Base-by-base conservation (phyloP, 2,888 invertebrate species). In the Lacanobia oleracea region DNA sequence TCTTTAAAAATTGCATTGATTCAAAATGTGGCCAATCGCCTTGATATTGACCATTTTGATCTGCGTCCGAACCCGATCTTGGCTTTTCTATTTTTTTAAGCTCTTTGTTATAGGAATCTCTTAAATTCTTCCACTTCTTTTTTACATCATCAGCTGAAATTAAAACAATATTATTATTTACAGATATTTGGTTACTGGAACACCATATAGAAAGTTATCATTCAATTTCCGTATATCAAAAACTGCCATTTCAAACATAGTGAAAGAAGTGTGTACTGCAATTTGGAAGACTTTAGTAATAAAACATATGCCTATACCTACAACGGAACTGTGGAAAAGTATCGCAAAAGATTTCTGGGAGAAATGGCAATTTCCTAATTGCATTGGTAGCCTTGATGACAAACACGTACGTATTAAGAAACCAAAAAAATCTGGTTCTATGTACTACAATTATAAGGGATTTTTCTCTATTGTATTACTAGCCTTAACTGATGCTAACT, bases 241-340 rank as follows among this genome's bases (percentile, higher is more conserved):
- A 68, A 68, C 69, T 64, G 63, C 53, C 53, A 64, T 64, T 64
- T 64, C 63, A 64, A 64, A 50, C 53, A 53, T 64, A 64, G 53
- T 23, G 73, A 45, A 57, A 76, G 73, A 59, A 71, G 60, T 61
- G 75, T 67, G 61, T 72, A 72, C 14, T 40, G 37, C 57, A 37
- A 57, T 37, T 57, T 57, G 57, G 57, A 57, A 57, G 57, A 57
- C 57, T 61, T 61, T 45, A 43, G 61, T 61, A 27, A 45, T 61
- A 45, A 37, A 48, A 48, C 77, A 79, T 60, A 64, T 84, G 79
- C 72, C 75, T 51, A 37, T 59, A 21, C 81, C 81, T 53, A 77
- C 76, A 64, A 53, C 69, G 0, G 65, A 62, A 60, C 10, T 37
- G 27, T 61, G 75, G 45, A 63, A 53, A 56, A 57, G 59, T 69